Evolutionary conservation across 2,888 invertebrate genomes (phyloP).

Genomic region (Leucoptera coffeella): DNA sequence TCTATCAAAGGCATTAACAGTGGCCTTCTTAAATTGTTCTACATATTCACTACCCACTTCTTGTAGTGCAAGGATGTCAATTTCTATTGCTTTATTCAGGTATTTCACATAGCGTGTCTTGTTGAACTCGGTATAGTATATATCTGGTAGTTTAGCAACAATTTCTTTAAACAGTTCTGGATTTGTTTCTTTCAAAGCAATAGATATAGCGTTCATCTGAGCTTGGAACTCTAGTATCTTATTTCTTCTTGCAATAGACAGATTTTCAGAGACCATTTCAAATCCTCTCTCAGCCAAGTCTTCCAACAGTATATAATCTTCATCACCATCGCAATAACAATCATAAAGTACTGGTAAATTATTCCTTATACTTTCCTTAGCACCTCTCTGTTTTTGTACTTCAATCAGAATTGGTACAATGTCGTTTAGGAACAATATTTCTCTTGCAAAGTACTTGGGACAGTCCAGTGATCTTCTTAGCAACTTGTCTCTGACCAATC

Average conservation of each 20-base stretch:
- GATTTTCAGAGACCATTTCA: conserved; percentile 10
- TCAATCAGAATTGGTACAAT: conserved; percentile 14
- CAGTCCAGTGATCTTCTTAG: conserved; percentile 14
- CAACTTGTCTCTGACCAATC: conserved; percentile 12
- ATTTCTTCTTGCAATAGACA: conserved; percentile 12
- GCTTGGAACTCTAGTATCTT: conserved; percentile 14
- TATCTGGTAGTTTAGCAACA: conserved; percentile 11
- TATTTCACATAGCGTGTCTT: conserved; percentile 16
- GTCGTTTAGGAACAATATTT: conserved; percentile 14
- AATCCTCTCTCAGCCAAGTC: conserved; percentile 15
- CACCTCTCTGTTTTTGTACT: conserved; percentile 13
- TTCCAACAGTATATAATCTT: conserved; percentile 20
- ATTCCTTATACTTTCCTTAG: conserved; percentile 14
- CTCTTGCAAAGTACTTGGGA: conserved; percentile 14
- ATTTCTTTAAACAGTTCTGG: conserved; percentile 14
- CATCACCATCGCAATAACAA: conserved; percentile 13
- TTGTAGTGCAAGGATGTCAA: conserved; percentile 14
- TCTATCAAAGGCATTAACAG: conserved; percentile 13
- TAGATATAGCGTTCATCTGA: conserved; percentile 21
- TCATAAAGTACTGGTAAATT: conserved; percentile 15
- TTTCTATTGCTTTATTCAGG: conserved; percentile 13
- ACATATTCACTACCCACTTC: conserved; percentile 15
- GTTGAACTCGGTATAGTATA: conserved; percentile 15
- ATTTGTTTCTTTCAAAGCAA: conserved; percentile 13
- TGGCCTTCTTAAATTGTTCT: conserved; percentile 12